Conservation (phyloP, 2,113 vertebrate genomes). For the Chloropsis hardwickii region DNA sequence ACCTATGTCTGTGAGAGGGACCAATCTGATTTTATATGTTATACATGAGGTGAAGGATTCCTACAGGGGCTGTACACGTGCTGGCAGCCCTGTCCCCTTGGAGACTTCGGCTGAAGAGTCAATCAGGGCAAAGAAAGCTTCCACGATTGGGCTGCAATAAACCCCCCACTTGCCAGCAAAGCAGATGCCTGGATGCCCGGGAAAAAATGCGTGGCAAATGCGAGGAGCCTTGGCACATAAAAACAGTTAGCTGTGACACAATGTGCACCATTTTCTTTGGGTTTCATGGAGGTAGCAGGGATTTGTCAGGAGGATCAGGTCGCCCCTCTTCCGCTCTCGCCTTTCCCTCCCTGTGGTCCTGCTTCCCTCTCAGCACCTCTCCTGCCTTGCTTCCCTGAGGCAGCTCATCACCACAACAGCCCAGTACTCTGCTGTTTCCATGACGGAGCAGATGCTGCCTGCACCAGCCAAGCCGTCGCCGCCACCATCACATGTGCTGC, state of each 20-base stretch:
- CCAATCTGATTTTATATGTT: too few species aligned
- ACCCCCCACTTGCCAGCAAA: background rate
- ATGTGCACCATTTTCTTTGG: background rate
- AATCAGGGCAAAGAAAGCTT: background rate
- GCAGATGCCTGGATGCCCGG: background rate
- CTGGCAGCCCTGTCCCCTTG: too few species aligned
- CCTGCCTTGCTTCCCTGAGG: background rate
- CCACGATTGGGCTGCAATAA: fast-evolving
- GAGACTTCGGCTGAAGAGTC: too few species aligned
- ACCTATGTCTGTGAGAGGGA: too few species aligned
- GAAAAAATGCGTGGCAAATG: background rate
- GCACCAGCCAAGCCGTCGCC: too few species aligned
- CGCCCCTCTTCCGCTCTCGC: too few species aligned
- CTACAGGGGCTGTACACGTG: too few species aligned
- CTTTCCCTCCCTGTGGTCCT: too few species aligned
- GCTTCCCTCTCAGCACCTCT: background rate
- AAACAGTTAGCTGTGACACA: background rate
- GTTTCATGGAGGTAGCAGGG: background rate
- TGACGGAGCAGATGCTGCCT: too few species aligned
- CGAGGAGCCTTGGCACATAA: background rate
- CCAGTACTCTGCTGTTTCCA: background rate
- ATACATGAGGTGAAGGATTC: too few species aligned
- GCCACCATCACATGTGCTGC: too few species aligned
- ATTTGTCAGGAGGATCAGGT: background rate
- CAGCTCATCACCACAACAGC: background rate